These are phyloP conservation scores for human DNA, from an alignment of 2,113 vertebrate species.

Conservation along the genomic window GRCh38 chr2:229655501-229656000, in stretches of 20 bases:
- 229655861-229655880: not conserved
- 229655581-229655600: not conserved
- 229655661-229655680: too few relatives aligned
- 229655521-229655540: not conserved
- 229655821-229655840: rapidly evolving
- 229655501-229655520: not conserved
- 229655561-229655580: not conserved
- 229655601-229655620: not conserved
- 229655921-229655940: not conserved
- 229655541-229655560: not conserved
- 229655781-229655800: not conserved
- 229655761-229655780: not conserved
- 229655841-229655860: rapidly evolving
- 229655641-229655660: not conserved
- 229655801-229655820: not conserved
- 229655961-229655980: not conserved
- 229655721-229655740: not conserved
- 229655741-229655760: not conserved
- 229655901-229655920: not conserved
- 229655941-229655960: not conserved
- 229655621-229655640: not conserved
- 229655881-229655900: rapidly evolving
- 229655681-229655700: not conserved
- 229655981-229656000: not conserved
- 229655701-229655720: not conserved